phyloP scores from a whole-genome alignment of 2,797 vertebrate species.

The Clarias fuscus region DNA sequence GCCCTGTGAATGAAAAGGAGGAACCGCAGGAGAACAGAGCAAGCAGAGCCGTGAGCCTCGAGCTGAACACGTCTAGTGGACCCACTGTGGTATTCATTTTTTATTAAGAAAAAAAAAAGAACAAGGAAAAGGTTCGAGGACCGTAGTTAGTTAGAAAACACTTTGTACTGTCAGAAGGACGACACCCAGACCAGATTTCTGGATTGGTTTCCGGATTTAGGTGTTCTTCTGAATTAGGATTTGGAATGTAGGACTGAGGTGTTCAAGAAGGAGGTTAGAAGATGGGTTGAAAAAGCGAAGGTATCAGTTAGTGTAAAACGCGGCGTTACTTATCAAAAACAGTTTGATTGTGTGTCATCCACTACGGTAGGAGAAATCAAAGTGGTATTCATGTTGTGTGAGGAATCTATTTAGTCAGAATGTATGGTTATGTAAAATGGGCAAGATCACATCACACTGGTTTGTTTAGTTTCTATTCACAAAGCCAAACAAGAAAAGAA shows the following conservation, averaged over 20 bases:
- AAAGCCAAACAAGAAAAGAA: neutral
- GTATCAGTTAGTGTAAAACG: slow-evolving; percentile 19
- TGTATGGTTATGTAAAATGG: slow-evolving; percentile 18
- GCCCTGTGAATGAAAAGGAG: slow-evolving; percentile 81
- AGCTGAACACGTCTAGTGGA: slow-evolving; percentile 1
- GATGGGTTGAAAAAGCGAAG: slow-evolving; percentile 1
- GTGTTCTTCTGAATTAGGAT: slow-evolving; percentile 1
- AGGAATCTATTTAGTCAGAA: slow-evolving; percentile 20
- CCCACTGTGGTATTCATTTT: slow-evolving; percentile 15
- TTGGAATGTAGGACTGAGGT: slow-evolving; percentile 2
- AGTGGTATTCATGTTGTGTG: slow-evolving; percentile 34
- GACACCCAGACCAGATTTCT: neutral
- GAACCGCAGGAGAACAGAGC: slow-evolving; percentile 29
- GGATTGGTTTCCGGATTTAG: neutral
- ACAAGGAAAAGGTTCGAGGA: neutral
- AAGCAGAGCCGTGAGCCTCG: neutral
- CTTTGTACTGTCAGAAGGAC: neutral
- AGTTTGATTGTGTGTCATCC: neutral
- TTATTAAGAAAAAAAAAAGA: neutral
- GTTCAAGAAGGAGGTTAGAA: neutral
- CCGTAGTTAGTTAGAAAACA: neutral
- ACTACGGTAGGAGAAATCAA: slow-evolving; percentile 29
- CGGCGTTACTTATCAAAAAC: too few species aligned
- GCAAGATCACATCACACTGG: slow-evolving; percentile 1
- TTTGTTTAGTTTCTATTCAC: neutral